Percentiles rank a stretch among this genome's conserved stretches.
Evolutionary conservation across 2,797 vertebrate species (phyloP).

Genomic region (Artibeus jamaicensis): DNA sequence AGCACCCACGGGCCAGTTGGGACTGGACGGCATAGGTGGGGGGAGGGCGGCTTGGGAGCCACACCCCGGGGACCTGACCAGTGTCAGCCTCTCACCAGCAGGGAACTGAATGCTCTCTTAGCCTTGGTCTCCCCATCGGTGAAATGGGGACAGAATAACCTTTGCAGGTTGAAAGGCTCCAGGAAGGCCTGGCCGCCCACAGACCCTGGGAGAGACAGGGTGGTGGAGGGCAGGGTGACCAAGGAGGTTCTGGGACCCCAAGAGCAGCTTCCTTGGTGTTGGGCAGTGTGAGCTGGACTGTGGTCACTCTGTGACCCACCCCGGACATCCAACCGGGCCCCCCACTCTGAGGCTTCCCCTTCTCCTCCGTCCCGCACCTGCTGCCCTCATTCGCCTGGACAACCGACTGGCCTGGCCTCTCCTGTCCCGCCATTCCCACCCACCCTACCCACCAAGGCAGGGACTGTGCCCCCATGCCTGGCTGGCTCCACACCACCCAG

Average conservation of each 20-base stretch:
- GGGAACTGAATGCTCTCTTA: background rate
- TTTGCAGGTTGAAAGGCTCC: background rate
- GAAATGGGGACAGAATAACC: background rate
- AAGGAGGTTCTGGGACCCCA: background rate
- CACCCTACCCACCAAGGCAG: background rate
- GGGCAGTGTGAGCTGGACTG: background rate
- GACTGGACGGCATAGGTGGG: background rate
- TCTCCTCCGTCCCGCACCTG: background rate
- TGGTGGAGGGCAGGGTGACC: background rate
- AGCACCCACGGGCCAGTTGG: background rate
- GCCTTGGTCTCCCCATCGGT: background rate
- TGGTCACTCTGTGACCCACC: background rate
- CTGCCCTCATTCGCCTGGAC: background rate
- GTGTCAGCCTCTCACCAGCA: background rate
- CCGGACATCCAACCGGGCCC: background rate
- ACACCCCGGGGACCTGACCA: fast-evolving
- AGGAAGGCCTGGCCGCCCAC: background rate
- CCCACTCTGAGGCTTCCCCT: too few relatives aligned
- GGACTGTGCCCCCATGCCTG: fast-evolving
- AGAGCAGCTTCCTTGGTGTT: background rate
- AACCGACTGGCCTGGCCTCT: too few relatives aligned
- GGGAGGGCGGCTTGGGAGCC: fast-evolving
- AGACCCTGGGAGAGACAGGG: background rate
- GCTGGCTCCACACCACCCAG: background rate
- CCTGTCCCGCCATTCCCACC: background rate